Evolutionary conservation across 64 coral and sea anemone species (phyloP), one percentile per base, ranked within the genome.

Genomic region (Montipora capricornis): DNA sequence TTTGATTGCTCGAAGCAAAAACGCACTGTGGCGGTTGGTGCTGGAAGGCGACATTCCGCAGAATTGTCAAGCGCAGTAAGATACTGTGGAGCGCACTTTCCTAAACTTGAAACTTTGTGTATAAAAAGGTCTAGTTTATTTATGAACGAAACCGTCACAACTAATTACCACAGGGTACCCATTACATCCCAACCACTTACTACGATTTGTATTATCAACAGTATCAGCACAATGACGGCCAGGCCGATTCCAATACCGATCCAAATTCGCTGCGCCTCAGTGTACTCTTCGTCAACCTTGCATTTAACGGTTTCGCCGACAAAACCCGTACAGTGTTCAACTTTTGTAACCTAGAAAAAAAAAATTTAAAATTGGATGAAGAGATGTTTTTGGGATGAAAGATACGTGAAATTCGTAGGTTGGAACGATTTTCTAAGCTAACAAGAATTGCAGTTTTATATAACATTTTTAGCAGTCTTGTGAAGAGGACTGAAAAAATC

Each of bases 181-280:
- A 76, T 4, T 46, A 4, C 26, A 13, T 8, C 8, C 12, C 9
- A 8, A 10, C 2, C 4, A 74, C 90, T 84, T 62, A 92, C 90
- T 49, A 85, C 0, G 5, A 44, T 10, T 5, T 47, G 59, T 44
- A 76, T 75, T 6, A 83, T 8, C 3, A 78, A 19, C 11, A 73
- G 2, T 0, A 85, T 6, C 10, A 82, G 14, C 3, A 66, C 53
- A 48, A 78, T 6, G 49, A 92, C 4, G 51, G 74, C 57, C 26
- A 92, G 26, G 17, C 69, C 71, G 58, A 92, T 20, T 7, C 68
- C 90, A 4, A 92, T 85, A 15, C 50, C 59, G 49, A 92, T 92
- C 6, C 90, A 80, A 19, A 92, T 77, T 3, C n/a, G 80, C 44
- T 85, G 29, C 4, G 14, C 44, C 62, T 85, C 90, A 1, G 81